Percentiles rank a stretch among this genome's conserved stretches.
Conservation (phyloP, 1,140 invertebrate genomes). For the Vollenhovia emeryi region DNA sequence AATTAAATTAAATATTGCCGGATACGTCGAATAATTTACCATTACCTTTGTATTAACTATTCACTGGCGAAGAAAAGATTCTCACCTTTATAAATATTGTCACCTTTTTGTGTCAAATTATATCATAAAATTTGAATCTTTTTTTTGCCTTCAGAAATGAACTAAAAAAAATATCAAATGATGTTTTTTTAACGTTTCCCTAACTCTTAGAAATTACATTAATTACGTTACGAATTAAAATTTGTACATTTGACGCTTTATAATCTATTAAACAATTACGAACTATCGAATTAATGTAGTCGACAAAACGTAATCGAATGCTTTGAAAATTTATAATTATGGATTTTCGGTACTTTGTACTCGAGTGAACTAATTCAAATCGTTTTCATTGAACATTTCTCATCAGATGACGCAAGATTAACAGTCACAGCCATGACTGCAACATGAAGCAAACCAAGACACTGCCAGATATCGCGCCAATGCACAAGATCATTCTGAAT, state of each 20-base stretch:
- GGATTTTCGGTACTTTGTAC: background rate
- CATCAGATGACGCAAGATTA: conserved; percentile 26
- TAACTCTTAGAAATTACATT: background rate
- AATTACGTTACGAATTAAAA: background rate
- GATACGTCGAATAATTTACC: too few relatives aligned
- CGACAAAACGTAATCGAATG: background rate
- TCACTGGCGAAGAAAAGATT: too few relatives aligned
- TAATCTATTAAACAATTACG: background rate
- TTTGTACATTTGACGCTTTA: background rate
- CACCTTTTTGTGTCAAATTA: background rate
- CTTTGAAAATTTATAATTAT: background rate
- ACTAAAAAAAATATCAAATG: background rate
- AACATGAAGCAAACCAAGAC: conserved; percentile 57
- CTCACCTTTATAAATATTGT: too few relatives aligned
- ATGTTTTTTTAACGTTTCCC: background rate
- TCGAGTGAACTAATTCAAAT: background rate
- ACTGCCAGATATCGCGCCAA: conserved; percentile 54
- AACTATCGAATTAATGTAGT: background rate
- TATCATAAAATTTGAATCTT: background rate
- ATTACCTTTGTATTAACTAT: too few relatives aligned
- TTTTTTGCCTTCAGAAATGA: background rate
- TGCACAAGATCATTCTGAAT: conserved; percentile 35
- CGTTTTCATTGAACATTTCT: background rate
- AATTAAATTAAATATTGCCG: too few relatives aligned
- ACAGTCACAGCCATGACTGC: too few relatives aligned